Conservation (phyloP, 2,113 vertebrate species). For the Otus sunia region DNA sequence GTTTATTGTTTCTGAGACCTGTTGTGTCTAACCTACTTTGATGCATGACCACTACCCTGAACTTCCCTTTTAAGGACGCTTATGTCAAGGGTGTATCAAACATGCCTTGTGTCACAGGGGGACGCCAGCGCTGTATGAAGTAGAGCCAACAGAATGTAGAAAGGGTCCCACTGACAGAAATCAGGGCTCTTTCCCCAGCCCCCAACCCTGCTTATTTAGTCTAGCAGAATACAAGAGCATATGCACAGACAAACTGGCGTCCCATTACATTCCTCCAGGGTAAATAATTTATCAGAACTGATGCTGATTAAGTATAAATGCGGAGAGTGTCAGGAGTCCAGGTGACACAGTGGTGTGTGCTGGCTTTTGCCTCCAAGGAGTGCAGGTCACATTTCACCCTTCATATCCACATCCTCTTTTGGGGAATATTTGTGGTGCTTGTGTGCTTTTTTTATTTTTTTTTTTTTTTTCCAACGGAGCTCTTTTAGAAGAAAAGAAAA, state of each 20-base stretch:
- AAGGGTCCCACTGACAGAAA: background rate
- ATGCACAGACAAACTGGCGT: slow-evolving; percentile 38
- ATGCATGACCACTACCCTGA: background rate
- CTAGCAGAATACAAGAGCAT: slow-evolving; percentile 18
- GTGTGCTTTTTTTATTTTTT: background rate
- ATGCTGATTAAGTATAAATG: slow-evolving; percentile 67
- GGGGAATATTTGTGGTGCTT: background rate
- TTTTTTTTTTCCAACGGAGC: background rate
- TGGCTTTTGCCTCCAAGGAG: slow-evolving; percentile 43
- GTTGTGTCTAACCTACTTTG: slow-evolving; percentile 34
- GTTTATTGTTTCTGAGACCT: slow-evolving; percentile 16
- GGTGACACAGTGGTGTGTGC: background rate
- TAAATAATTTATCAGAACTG: slow-evolving; percentile 65
- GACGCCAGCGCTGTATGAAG: background rate
- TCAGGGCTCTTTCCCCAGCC: background rate
- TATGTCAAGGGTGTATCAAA: background rate
- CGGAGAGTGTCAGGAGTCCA: slow-evolving; percentile 41
- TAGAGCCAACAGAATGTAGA: background rate
- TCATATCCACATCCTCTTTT: background rate
- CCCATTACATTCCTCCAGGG: slow-evolving; percentile 45
- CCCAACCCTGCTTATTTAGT: slow-evolving; percentile 56
- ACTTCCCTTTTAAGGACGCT: background rate
- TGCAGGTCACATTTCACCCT: slow-evolving; percentile 20
- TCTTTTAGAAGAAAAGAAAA: background rate
- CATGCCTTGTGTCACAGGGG: background rate